These are phyloP conservation scores for Lamproptera curius DNA, from an alignment of 2,888 invertebrate species.

Conservation along the genomic window DNA sequence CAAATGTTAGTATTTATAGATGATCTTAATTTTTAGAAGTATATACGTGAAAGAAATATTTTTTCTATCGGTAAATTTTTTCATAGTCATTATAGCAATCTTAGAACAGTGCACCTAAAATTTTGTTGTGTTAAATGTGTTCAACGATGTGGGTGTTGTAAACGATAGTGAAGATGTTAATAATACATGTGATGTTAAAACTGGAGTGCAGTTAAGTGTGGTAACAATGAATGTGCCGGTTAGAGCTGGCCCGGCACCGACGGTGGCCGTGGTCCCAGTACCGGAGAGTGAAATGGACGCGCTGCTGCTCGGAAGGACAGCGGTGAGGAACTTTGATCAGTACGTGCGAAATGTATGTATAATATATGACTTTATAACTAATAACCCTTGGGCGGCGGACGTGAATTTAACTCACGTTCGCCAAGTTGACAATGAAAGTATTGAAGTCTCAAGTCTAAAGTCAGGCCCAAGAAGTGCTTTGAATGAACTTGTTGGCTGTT, in stretches of 20 bases:
- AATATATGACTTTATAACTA: conserved; percentile 44
- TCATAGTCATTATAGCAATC: background rate
- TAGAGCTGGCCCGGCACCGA: conserved; percentile 69
- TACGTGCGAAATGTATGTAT: conserved; percentile 76
- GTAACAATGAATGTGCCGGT: conserved; percentile 54
- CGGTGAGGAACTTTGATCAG: conserved; percentile 84
- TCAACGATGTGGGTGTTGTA: background rate
- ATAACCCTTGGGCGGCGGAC: conserved; percentile 16
- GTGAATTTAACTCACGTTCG: conserved; percentile 1
- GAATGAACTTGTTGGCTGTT: conserved; percentile 10
- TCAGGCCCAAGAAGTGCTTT: conserved; percentile 20
- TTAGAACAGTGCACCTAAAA: background rate
- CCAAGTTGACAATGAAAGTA: conserved; percentile 17
- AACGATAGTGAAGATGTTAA: background rate
- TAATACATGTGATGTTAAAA: background rate
- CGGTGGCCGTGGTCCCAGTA: conserved; percentile 79
- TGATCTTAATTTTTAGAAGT: background rate
- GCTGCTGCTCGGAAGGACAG: conserved; percentile 84
- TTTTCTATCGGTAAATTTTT: background rate
- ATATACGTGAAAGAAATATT: background rate
- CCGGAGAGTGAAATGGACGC: conserved; percentile 90
- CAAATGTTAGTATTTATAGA: background rate
- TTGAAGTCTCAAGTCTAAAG: background rate
- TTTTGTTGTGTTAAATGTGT: background rate
- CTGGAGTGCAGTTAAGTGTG: background rate